These are phyloP conservation scores for Oreortyx pictus DNA, from an alignment of 2,797 vertebrate genomes.

Conservation along the genomic window DNA sequence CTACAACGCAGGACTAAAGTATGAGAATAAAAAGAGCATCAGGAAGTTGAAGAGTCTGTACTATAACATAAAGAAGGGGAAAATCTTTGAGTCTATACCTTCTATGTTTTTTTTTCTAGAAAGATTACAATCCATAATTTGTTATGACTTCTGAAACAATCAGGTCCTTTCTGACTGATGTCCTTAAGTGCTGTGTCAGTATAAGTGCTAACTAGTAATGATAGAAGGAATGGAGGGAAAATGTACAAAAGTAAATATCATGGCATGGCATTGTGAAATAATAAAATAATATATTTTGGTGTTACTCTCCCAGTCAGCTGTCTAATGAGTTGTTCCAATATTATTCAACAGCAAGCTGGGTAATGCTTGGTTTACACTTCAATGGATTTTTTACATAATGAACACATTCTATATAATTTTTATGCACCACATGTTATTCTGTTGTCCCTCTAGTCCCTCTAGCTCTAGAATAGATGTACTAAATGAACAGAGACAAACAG, in stretches of 20 bases:
- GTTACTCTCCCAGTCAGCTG: background rate
- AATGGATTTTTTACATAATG: background rate
- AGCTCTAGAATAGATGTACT: background rate
- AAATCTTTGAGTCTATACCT: background rate
- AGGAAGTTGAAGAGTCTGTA: background rate
- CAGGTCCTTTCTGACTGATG: background rate
- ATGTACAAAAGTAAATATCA: background rate
- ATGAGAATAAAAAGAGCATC: background rate
- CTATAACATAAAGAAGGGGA: background rate
- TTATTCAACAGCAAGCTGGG: background rate
- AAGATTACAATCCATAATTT: background rate
- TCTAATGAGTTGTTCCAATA: background rate
- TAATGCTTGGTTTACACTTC: background rate
- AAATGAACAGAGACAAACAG: background rate
- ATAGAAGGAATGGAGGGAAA: background rate
- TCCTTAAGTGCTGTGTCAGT: background rate
- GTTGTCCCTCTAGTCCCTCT: background rate
- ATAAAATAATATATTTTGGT: background rate
- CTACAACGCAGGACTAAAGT: background rate
- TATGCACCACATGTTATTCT: background rate
- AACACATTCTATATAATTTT: background rate
- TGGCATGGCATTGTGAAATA: background rate
- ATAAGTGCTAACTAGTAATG: background rate
- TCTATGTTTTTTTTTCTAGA: background rate
- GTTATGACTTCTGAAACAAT: background rate